Conservation (phyloP, 2,113 vertebrate species). For the Columbina picui region DNA sequence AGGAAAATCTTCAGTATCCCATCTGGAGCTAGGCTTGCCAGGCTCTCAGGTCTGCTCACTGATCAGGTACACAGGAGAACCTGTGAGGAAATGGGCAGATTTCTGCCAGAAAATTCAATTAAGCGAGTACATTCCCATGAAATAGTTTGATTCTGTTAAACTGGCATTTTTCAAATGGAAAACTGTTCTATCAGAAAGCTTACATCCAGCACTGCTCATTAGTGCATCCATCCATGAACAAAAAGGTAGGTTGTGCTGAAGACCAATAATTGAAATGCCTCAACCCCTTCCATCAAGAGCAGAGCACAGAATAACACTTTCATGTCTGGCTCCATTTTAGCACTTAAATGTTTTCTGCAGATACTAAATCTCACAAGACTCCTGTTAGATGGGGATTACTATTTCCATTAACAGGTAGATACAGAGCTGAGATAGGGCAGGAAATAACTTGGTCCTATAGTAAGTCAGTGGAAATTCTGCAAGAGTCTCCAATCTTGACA, state of each 20-base stretch:
- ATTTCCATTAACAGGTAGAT: not conserved
- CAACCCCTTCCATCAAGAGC: not conserved
- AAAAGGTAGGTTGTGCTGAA: not conserved
- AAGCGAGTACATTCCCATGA: not conserved
- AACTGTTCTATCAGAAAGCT: not conserved
- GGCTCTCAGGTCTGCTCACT: not conserved
- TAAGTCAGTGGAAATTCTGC: not conserved
- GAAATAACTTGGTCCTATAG: not conserved
- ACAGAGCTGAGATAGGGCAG: not conserved
- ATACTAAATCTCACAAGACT: not conserved
- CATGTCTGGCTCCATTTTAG: not conserved
- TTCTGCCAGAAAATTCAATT: slow-evolving; percentile 48
- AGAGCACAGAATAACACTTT: not conserved
- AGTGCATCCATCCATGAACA: slow-evolving; percentile 40
- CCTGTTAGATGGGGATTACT: not conserved
- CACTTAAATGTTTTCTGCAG: not conserved
- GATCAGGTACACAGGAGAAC: not conserved
- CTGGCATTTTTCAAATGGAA: slow-evolving; percentile 22
- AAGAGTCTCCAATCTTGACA: not conserved
- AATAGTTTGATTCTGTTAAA: slow-evolving; percentile 25
- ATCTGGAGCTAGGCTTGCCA: not conserved
- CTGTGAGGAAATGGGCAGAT: not conserved
- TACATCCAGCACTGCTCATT: not conserved
- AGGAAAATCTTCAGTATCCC: not conserved
- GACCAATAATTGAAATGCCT: not conserved